phyloP scores from a whole-genome alignment of 2,113 vertebrate genomes.

The Colossoma macropomum region DNA sequence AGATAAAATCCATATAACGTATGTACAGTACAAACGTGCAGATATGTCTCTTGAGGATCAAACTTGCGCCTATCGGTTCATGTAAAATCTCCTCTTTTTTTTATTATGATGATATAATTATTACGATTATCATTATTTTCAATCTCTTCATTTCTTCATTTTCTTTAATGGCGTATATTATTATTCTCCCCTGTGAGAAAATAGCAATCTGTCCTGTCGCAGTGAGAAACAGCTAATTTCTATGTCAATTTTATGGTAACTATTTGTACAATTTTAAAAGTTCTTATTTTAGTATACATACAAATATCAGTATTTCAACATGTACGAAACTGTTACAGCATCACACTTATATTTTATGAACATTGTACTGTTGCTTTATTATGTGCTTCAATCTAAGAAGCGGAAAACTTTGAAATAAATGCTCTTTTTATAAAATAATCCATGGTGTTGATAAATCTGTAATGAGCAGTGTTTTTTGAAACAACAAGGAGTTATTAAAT shows the following conservation, averaged over 20 bases:
- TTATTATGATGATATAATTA: conserved; percentile 61
- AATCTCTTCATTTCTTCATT: conserved; percentile 52
- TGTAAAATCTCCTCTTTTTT: conserved; percentile 85
- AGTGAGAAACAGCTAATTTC: conserved; percentile 92
- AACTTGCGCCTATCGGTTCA: conserved; percentile 88
- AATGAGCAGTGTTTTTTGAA: background rate
- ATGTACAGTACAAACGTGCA: conserved; percentile 96
- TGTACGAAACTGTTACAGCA: conserved; percentile 96
- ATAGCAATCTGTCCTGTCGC: conserved; percentile 89
- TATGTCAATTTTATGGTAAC: conserved; percentile 99
- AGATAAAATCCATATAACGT: conserved; percentile 91
- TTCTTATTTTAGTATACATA: conserved; percentile 99
- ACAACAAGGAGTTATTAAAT: too few species aligned
- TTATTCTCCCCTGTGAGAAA: conserved; percentile 89
- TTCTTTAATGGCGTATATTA: conserved; percentile 81
- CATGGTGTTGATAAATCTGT: conserved; percentile 22
- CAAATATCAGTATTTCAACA: conserved; percentile 99
- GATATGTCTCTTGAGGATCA: conserved; percentile 90
- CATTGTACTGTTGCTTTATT: conserved; percentile 99
- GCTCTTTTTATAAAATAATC: conserved; percentile 84
- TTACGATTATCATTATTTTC: conserved; percentile 71
- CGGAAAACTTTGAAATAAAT: conserved; percentile 96
- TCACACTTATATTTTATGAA: conserved; percentile 99
- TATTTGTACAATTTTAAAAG: conserved; percentile 99
- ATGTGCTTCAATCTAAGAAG: conserved; percentile 99